Conservation (phyloP, 1,140 invertebrate species). For the Listronotus bonariensis region DNA sequence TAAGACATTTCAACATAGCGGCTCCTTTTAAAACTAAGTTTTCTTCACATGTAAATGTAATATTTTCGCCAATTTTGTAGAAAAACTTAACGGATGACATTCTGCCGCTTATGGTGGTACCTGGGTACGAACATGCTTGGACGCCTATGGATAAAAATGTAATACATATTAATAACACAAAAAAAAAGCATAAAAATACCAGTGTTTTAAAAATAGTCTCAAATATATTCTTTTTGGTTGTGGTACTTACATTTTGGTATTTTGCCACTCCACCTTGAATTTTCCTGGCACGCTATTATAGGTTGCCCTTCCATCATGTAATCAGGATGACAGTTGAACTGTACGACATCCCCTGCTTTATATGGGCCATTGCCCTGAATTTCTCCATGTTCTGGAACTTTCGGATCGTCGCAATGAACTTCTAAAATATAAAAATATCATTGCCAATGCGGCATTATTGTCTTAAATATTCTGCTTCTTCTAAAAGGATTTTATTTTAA, state of each 20-base stretch:
- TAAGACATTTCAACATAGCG: constrained; percentile 74
- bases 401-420: constrained; percentile 74
- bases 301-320: constrained; percentile 86
- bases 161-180: too few species aligned
- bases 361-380: constrained; percentile 73
- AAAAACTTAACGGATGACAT: constrained; percentile 87
- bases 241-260: constrained; percentile 77
- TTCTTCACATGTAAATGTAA: constrained; percentile 81
- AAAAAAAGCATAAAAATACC: too few species aligned
- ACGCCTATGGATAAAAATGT: constrained; percentile 60
- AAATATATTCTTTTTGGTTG: constrained; percentile 63
- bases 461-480: too few species aligned
- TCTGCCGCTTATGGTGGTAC: constrained; percentile 79
- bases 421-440: constrained; percentile 63
- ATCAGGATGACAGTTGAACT: constrained; percentile 84
- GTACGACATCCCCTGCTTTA: constrained; percentile 79
- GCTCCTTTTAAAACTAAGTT: constrained; percentile 76
- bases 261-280: constrained; percentile 82
- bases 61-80: constrained; percentile 83
- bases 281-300: constrained; percentile 85
- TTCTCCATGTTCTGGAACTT: constrained; percentile 75
- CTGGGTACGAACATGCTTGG: constrained; percentile 82
- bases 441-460: too few species aligned
- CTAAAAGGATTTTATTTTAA: too few species aligned
- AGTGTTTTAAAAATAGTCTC: too few species aligned